These are phyloP conservation scores for Drosophila kuntzei DNA, from an alignment of 2,888 invertebrate genomes.

Conservation along the genomic window DNA sequence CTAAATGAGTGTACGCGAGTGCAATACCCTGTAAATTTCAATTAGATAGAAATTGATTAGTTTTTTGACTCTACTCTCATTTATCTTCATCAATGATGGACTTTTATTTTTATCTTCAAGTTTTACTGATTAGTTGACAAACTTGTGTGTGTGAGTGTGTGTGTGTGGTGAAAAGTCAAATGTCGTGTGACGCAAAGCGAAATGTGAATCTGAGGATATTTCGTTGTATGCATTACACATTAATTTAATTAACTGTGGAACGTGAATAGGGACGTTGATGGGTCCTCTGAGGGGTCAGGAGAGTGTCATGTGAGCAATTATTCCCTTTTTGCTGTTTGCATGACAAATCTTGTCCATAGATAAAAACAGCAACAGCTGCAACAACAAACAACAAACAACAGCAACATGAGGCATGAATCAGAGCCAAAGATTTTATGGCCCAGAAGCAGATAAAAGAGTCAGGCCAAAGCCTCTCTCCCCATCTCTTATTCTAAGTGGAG, in stretches of 20 bases:
- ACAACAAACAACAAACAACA: conserved; percentile 8
- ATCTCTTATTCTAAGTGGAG: neutral
- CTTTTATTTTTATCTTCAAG: neutral
- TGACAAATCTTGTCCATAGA: conserved; percentile 65
- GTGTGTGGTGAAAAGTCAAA: conserved; percentile 46
- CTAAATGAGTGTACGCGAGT: neutral
- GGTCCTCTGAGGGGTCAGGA: conserved; percentile 15
- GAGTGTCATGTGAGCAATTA: conserved; percentile 60
- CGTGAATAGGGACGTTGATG: conserved; percentile 22
- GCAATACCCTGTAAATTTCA: conserved; percentile 1
- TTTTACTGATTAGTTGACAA: conserved; percentile 19
- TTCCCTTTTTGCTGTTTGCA: conserved; percentile 57
- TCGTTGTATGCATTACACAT: conserved; percentile 57
- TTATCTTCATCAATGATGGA: conserved; percentile 26
- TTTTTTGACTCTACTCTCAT: conserved; percentile 8
- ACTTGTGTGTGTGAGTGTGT: neutral
- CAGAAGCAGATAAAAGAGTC: conserved; percentile 17
- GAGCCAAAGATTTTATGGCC: conserved; percentile 39
- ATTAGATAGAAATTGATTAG: conserved; percentile 12
- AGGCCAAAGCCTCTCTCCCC: conserved; percentile 12
- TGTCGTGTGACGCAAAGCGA: conserved; percentile 38
- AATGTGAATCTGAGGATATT: conserved; percentile 37
- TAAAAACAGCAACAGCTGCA: conserved; percentile 30
- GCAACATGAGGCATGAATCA: conserved; percentile 60
- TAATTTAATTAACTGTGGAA: conserved; percentile 73